Evolutionary conservation across 2,113 vertebrate genomes (phyloP).

Genomic region (Takifugu bimaculatus): DNA sequence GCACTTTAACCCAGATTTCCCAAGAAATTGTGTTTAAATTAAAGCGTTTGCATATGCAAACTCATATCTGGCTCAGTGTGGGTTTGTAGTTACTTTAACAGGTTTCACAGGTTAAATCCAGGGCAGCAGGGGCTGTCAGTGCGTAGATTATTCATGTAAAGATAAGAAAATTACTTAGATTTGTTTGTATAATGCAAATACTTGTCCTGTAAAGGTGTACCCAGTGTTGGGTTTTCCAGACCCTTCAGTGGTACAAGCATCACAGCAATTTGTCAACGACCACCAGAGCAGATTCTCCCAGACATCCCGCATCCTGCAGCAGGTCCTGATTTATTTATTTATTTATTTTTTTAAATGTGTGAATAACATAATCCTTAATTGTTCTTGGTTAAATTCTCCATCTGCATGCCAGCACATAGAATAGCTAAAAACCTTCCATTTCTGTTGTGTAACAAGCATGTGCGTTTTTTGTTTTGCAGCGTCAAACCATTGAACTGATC

Average conservation of each 20-base stretch:
- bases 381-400: background rate
- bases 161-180: background rate
- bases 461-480: constrained; percentile 59
- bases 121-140: background rate
- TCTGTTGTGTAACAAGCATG: constrained; percentile 1
- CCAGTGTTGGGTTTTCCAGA: constrained; percentile 74
- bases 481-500: constrained; percentile 77
- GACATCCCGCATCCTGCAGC: constrained; percentile 72
- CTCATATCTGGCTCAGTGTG: too few relatives aligned
- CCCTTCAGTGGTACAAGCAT: constrained; percentile 53
- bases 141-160: background rate
- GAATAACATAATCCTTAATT: background rate
- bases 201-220: constrained; percentile 62
- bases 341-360: background rate
- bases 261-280: constrained; percentile 70
- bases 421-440: background rate
- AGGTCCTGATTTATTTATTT: constrained; percentile 61
- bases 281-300: constrained; percentile 69
- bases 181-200: background rate
- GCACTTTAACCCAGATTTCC: too few relatives aligned
- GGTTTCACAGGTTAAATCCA: background rate
- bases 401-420: background rate
- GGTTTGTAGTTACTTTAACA: too few relatives aligned
- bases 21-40: too few relatives aligned
- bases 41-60: too few relatives aligned